Evolutionary conservation across 1,140 invertebrate species (phyloP), one percentile per base, ranked within the genome.

Genomic region (Colletes gigas): DNA sequence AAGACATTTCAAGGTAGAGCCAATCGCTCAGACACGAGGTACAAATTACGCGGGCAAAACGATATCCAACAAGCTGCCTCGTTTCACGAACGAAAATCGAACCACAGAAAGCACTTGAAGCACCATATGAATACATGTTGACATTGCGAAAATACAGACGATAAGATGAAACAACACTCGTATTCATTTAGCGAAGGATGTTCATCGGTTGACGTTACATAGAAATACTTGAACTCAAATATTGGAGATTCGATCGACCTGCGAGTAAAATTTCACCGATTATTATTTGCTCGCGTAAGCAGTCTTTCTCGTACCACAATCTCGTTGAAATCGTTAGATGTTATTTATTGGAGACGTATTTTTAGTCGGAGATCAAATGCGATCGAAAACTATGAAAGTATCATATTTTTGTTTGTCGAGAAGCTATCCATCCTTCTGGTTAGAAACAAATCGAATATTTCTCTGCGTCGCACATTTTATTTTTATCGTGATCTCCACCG

Each of bases 51-150:
- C 44, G 5, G 10, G 44, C 3, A 7, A n/a, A 10, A 3, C 1
- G 7, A 57, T 9, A 62, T 81, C 83, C 62, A 85, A 81, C 82
- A 47, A 76, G 68, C 60, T 83, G 47, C 19, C 10, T 5, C 44
- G 62, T 68, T 74, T 14, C 9, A 62, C 14, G 21, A 50, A 76
- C 14, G 15, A 17, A 44, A 69, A 63, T 41, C 17, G 4, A 39
- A 62, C 21, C 12, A 7, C 9, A 30, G 19, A 41, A 47, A 54
- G 73, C 6, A 17, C 65, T 68, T 75, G 54, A 81, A 81, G 67
- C 62, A 44, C 81, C 73, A 62, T 67, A 81, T 81, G 66, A 47
- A 62, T 82, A 82, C 30, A 59, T 15, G 39, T 55, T 68, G 54
- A 6, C 30, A 60, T 14, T 52, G 44, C 19, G 9, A 68, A 52